Percentiles rank a stretch among this genome's conserved stretches.
Evolutionary conservation across 2,888 invertebrate genomes (phyloP).

Genomic region (Clunio marinus): DNA sequence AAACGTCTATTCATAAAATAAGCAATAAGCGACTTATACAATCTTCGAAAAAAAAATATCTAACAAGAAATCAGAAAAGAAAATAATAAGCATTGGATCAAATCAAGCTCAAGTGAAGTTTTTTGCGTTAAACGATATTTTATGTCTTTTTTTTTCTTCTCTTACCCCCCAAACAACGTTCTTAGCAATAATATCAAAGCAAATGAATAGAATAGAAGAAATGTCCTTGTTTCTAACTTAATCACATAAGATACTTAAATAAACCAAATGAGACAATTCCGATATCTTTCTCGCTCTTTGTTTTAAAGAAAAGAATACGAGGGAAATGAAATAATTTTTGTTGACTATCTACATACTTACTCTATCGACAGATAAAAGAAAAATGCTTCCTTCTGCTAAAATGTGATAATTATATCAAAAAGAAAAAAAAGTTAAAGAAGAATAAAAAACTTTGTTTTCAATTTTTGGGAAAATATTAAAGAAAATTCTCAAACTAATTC

Average conservation of each 20-base stretch:
- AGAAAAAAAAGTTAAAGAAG: not conserved
- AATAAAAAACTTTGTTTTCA: constrained; percentile 1
- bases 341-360: constrained; percentile 5
- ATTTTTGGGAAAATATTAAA: not conserved
- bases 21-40: constrained; percentile 39
- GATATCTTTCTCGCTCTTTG: not conserved
- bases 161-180: too few species aligned
- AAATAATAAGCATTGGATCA: constrained; percentile 18
- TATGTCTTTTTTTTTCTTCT: too few species aligned
- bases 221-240: not conserved
- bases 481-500: not conserved
- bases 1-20: constrained; percentile 26
- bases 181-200: constrained; percentile 24
- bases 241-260: constrained; percentile 3
- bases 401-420: constrained; percentile 39
- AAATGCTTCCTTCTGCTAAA: constrained; percentile 38
- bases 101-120: constrained; percentile 12
- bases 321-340: not conserved
- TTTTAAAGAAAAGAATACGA: not conserved
- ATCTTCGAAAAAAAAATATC: constrained; percentile 29
- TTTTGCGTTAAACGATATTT: not conserved
- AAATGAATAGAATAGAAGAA: constrained; percentile 14
- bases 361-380: constrained; percentile 4
- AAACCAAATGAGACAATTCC: not conserved
- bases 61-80: constrained; percentile 2